Percentiles rank a stretch among this genome's conserved stretches.
Evolutionary conservation across 1,140 invertebrate genomes (phyloP).

Genomic region (Anthonomus grandis): DNA sequence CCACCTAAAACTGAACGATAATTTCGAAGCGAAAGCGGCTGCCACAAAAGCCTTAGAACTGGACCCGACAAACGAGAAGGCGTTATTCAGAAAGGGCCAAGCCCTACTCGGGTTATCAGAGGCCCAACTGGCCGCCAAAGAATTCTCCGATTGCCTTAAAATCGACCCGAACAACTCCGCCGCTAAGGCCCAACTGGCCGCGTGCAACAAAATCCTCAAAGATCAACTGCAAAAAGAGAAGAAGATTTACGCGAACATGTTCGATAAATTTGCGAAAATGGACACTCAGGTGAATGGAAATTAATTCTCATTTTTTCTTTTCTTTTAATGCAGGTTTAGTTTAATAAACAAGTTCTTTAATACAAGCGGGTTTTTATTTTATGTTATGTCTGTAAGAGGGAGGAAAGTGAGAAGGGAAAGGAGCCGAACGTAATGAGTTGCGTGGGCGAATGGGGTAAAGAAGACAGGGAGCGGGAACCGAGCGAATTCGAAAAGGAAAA

Average conservation of each 20-base stretch:
- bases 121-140: constrained; percentile 69
- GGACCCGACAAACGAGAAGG: constrained; percentile 83
- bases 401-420: constrained; percentile 61
- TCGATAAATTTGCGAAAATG: constrained; percentile 80
- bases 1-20: constrained; percentile 77
- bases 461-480: constrained; percentile 65
- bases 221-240: constrained; percentile 79
- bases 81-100: constrained; percentile 82
- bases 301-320: constrained; percentile 25
- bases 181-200: constrained; percentile 71
- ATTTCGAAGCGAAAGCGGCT: constrained; percentile 66
- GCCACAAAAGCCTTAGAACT: constrained; percentile 69
- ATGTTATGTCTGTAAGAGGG: constrained; percentile 52
- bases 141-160: constrained; percentile 70
- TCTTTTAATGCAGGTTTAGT: background rate
- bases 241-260: constrained; percentile 92
- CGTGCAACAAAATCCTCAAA: constrained; percentile 73
- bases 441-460: constrained; percentile 68
- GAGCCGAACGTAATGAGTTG: constrained; percentile 69
- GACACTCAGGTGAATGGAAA: constrained; percentile 67
- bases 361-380: background rate
- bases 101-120: constrained; percentile 75
- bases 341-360: constrained; percentile 1
- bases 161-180: constrained; percentile 71
- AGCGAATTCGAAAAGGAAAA: constrained; percentile 75